Percentiles rank a stretch among this genome's conserved stretches.
Conservation (phyloP, 2,113 vertebrate species). For the Odobenus rosmarus region DNA sequence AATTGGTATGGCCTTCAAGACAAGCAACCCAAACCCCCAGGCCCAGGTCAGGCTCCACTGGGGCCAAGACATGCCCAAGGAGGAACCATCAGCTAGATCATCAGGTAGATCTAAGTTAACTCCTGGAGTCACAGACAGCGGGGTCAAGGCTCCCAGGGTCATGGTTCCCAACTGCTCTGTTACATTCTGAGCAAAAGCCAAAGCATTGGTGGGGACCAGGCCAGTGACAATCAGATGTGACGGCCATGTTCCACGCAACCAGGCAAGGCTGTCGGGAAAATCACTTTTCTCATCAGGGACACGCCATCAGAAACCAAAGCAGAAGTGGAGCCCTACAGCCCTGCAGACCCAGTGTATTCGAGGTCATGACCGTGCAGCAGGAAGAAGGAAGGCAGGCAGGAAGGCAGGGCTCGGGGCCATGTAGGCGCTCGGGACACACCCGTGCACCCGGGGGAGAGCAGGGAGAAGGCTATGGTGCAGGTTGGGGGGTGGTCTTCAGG, state of each 20-base stretch:
- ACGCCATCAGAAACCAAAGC: not conserved
- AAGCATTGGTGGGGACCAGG: not conserved
- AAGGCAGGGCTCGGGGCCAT: not conserved
- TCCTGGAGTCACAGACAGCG: not conserved
- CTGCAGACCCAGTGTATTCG: not conserved
- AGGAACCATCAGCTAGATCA: not conserved
- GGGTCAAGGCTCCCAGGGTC: too few species aligned
- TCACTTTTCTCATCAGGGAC: not conserved
- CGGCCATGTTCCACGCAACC: rapidly evolving
- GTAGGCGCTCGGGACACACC: not conserved
- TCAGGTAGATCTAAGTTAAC: rapidly evolving
- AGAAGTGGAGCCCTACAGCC: not conserved
- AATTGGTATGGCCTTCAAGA: not conserved
- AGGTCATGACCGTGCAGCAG: not conserved
- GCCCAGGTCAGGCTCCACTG: not conserved
- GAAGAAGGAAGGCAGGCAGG: not conserved
- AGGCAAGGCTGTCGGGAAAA: not conserved
- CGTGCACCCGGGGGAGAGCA: rapidly evolving
- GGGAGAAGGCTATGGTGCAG: not conserved
- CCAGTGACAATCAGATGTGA: not conserved
- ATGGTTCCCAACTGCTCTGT: not conserved
- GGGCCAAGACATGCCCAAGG: not conserved
- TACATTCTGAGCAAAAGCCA: not conserved
- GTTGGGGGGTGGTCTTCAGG: not conserved
- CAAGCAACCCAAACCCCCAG: not conserved